A percentile compares a stretch with the other conserved stretches of the same genome.
Evolutionary conservation across 1,140 invertebrate species (phyloP).

Genomic region (Drosophila ogumai): DNA sequence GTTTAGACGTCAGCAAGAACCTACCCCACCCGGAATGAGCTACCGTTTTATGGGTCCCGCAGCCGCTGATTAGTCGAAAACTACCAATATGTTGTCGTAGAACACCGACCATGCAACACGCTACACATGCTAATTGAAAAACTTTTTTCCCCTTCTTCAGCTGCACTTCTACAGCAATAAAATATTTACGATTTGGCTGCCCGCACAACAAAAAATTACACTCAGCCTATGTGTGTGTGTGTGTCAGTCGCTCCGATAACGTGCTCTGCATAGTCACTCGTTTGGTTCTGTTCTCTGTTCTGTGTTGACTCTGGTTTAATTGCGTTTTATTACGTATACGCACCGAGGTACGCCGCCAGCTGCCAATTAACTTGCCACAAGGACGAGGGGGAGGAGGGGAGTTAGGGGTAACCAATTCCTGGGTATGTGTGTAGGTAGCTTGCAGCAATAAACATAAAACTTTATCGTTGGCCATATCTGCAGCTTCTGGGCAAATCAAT

Average conservation of each 20-base stretch:
- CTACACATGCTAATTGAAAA: slow-evolving; percentile 70
- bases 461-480: slow-evolving; percentile 52
- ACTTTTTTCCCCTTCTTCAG: slow-evolving; percentile 32
- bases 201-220: slow-evolving; percentile 23
- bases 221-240: neutral
- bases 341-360: slow-evolving; percentile 20
- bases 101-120: too few species aligned
- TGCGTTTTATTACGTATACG: slow-evolving; percentile 61
- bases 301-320: slow-evolving; percentile 58
- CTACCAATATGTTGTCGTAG: too few species aligned
- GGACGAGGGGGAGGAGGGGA: slow-evolving; percentile 1
- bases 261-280: slow-evolving; percentile 1
- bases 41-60: too few species aligned
- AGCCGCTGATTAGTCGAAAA: too few species aligned
- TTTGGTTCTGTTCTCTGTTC: slow-evolving; percentile 2
- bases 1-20: too few species aligned
- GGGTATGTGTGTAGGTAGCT: neutral
- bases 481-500: slow-evolving; percentile 56
- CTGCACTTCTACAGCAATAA: slow-evolving; percentile 24
- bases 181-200: slow-evolving; percentile 39
- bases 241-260: slow-evolving; percentile 25
- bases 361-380: slow-evolving; percentile 13
- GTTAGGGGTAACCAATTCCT: neutral
- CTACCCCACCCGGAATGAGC: too few species aligned
- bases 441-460: slow-evolving; percentile 52